Percentiles rank a stretch among this genome's conserved stretches.
Conservation (phyloP, 2,888 invertebrate species). For the Lasioglossum figueresi region DNA sequence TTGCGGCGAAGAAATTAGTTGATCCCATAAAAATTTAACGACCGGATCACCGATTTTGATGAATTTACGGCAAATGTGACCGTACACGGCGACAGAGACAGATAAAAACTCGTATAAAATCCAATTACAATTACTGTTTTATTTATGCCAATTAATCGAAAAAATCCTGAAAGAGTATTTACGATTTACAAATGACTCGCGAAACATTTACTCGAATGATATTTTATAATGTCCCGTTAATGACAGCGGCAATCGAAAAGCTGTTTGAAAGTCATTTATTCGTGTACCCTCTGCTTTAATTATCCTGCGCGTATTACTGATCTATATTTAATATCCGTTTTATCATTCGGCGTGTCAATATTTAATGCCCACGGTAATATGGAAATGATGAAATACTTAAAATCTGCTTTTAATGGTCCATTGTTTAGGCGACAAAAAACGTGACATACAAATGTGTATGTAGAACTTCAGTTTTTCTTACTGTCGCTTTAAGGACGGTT, state of each 20-base stretch:
- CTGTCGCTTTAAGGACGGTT: neutral
- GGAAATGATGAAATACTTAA: neutral
- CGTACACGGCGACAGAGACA: neutral
- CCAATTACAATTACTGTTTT: neutral
- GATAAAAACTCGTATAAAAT: neutral
- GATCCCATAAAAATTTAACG: neutral
- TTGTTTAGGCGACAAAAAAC: neutral
- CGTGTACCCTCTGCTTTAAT: neutral
- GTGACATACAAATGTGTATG: neutral
- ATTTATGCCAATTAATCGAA: neutral
- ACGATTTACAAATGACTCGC: constrained; percentile 1
- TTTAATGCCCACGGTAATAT: neutral
- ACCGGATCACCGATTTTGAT: neutral
- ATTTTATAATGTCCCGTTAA: neutral
- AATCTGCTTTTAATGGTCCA: neutral
- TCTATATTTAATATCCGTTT: neutral
- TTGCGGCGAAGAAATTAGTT: neutral
- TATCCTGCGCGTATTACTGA: neutral
- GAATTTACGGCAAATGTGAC: neutral
- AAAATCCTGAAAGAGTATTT: neutral
- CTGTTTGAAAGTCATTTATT: neutral
- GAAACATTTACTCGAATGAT: neutral
- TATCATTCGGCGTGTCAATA: neutral
- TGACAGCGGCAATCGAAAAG: neutral
- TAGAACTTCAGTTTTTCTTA: neutral